These are phyloP conservation scores for Lycopodina hypogea DNA, from an alignment of 37 sponge, comb jelly and placozoan genomes.

Conservation along the genomic window DNA sequence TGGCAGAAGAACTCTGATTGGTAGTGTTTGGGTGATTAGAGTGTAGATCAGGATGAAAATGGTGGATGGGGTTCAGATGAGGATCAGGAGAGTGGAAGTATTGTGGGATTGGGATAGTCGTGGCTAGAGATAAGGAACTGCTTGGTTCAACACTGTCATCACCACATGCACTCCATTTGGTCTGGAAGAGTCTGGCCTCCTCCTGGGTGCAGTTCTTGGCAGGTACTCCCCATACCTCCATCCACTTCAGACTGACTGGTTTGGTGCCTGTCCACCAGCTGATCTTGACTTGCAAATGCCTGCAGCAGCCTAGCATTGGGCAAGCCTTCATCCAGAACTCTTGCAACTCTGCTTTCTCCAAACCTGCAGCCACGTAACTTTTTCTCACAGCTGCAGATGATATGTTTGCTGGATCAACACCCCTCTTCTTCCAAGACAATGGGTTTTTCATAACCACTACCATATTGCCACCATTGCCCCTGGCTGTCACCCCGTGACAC, in stretches of 20 bases:
- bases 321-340: conserved; percentile 30
- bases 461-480: neutral
- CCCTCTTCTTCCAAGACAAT: neutral
- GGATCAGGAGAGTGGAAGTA: too few relatives aligned
- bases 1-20: too few relatives aligned
- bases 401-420: neutral
- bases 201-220: neutral
- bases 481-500: neutral
- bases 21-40: too few relatives aligned
- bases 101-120: too few relatives aligned
- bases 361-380: conserved; percentile 15
- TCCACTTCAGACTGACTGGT: conserved; percentile 34
- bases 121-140: too few relatives aligned
- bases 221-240: conserved; percentile 57
- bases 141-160: too few relatives aligned
- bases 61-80: too few relatives aligned
- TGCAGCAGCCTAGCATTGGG: neutral
- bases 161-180: neutral
- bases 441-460: conserved; percentile 30
- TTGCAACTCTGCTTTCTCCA: neutral
- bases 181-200: neutral
- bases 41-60: too few relatives aligned
- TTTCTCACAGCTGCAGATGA: conserved; percentile 8
- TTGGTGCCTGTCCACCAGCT: conserved; percentile 24
- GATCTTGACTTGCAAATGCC: conserved; percentile 14